phyloP scores from a whole-genome alignment of 2,113 vertebrate species.

The Psilopogon haemacephalus region DNA sequence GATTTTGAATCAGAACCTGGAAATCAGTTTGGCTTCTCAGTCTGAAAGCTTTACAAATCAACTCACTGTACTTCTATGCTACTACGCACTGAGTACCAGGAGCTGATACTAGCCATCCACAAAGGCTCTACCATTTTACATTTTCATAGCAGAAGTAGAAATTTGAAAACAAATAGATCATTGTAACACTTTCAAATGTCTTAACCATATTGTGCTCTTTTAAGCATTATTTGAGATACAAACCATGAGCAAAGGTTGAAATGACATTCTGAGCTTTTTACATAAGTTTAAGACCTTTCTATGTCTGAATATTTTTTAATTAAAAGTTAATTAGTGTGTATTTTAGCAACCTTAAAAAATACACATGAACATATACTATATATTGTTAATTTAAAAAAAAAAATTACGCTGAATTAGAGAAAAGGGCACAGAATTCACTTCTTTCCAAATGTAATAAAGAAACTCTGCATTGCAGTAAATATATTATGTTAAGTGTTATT shows the following conservation, averaged over 20 bases:
- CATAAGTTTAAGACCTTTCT: too few relatives aligned
- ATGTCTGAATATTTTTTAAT: too few relatives aligned
- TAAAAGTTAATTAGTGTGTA: too few relatives aligned
- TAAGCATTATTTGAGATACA: too few relatives aligned
- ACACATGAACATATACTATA: too few relatives aligned
- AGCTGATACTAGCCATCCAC: neutral
- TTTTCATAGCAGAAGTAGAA: neutral
- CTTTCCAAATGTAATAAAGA: neutral
- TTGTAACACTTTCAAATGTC: too few relatives aligned
- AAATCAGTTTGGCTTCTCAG: neutral
- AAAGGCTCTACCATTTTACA: neutral
- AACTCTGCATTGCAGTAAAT: neutral
- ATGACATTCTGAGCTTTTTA: too few relatives aligned
- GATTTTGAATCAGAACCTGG: neutral
- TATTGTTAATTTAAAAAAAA: too few relatives aligned
- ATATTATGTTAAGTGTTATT: too few relatives aligned
- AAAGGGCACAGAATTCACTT: neutral
- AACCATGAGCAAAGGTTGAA: too few relatives aligned
- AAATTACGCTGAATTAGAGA: neutral
- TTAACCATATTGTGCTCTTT: too few relatives aligned
- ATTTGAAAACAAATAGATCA: neutral
- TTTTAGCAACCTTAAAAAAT: neutral
- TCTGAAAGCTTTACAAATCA: neutral
- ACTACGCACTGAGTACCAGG: neutral
- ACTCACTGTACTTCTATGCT: neutral